A percentile compares a stretch with the other conserved stretches of the same genome.
phyloP scores from a whole-genome alignment of 2,797 vertebrate genomes.

The Hemibagrus guttatus region DNA sequence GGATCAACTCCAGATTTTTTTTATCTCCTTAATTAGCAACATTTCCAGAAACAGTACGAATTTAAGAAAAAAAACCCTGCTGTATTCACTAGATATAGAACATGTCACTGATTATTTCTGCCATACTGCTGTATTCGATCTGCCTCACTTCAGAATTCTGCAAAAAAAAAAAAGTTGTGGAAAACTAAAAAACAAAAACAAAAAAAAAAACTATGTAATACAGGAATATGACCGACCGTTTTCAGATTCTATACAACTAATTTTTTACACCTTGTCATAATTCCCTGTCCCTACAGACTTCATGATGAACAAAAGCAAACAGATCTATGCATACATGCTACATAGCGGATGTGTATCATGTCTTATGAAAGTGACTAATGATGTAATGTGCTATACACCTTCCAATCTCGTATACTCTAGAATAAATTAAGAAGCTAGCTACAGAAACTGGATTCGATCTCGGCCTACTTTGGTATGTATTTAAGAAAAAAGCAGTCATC shows the following conservation, averaged over 20 bases:
- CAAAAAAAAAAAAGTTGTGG: not conserved
- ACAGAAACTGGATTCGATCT: not conserved
- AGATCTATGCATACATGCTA: constrained; percentile 64
- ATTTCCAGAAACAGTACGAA: not conserved
- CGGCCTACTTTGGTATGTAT: not conserved
- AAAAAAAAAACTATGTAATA: constrained; percentile 14
- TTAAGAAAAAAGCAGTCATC: not conserved
- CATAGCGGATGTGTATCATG: not conserved
- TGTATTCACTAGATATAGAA: not conserved
- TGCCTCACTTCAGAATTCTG: not conserved
- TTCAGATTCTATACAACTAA: constrained; percentile 34
- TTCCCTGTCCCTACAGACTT: not conserved
- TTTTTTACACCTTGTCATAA: not conserved
- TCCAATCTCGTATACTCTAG: no score
- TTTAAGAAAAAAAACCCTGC: not conserved
- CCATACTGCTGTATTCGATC: constrained; percentile 19
- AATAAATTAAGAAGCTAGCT: constrained; percentile 6
- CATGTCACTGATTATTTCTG: not conserved
- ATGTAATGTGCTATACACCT: not conserved
- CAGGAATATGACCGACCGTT: constrained; percentile 20
- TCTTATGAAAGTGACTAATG: not conserved
- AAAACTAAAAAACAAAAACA: not conserved
- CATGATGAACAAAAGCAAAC: constrained; percentile 68
- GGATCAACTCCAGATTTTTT: no score
- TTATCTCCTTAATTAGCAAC: not conserved